Conservation (phyloP, 1,140 invertebrate genomes). For the Zaprionus ghesquierei region DNA sequence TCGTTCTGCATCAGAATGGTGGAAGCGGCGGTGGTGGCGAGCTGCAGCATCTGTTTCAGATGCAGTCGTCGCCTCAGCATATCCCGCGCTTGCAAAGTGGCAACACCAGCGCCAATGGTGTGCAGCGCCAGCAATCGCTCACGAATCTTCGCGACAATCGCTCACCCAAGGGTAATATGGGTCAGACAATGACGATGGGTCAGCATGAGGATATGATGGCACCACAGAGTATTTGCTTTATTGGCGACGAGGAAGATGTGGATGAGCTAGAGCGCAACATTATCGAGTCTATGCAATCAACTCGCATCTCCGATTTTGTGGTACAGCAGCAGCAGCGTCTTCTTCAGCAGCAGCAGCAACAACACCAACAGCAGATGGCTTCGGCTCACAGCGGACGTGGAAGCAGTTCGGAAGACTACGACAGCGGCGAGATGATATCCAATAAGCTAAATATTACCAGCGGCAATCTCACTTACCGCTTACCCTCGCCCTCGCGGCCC, state of each 20-base stretch:
- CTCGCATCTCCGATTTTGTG: conserved; percentile 74
- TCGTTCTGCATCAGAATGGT: conserved; percentile 80
- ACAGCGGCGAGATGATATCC: conserved; percentile 73
- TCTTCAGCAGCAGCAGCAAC: conserved; percentile 60
- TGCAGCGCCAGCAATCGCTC: conserved; percentile 78
- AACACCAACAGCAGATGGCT: conserved; percentile 43
- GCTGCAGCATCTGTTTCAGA: conserved; percentile 81
- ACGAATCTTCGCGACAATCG: conserved; percentile 76
- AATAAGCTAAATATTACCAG: conserved; percentile 90
- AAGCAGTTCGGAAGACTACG: conserved; percentile 74
- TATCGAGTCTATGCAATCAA: conserved; percentile 77
- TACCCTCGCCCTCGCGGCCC: conserved; percentile 90
- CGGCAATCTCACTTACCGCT: conserved; percentile 93
- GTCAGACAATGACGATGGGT: conserved; percentile 84
- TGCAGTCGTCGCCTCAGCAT: conserved; percentile 77
- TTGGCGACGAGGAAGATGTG: conserved; percentile 86
- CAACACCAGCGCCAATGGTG: conserved; percentile 48
- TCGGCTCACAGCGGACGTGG: conserved; percentile 61
- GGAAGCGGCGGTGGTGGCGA: conserved; percentile 67
- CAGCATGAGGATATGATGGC: conserved; percentile 84
- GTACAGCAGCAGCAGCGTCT: conserved; percentile 65
- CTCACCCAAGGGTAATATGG: conserved; percentile 82
- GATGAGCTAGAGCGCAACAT: conserved; percentile 80
- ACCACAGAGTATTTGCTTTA: conserved; percentile 95
- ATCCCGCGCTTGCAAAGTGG: conserved; percentile 40